phyloP scores from a whole-genome alignment of 2,797 vertebrate genomes.

The Sarcophilus harrisii region DNA sequence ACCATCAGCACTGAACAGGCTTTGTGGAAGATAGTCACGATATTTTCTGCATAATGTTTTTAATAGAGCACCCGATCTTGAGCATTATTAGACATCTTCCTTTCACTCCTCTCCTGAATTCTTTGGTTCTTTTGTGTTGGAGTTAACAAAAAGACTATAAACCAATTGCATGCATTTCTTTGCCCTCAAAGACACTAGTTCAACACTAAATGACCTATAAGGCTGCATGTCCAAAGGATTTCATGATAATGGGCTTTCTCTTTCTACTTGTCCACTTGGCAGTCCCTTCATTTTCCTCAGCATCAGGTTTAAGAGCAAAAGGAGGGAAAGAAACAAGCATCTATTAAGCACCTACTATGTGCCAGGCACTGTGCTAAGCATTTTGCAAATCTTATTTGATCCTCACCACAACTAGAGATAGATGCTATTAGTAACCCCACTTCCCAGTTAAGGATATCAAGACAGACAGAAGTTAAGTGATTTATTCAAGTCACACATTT shows the following conservation, averaged over 20 bases:
- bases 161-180: background rate
- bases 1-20: background rate
- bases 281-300: background rate
- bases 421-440: background rate
- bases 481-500: background rate
- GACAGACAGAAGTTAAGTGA: background rate
- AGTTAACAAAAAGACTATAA: background rate
- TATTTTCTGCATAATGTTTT: conserved; percentile 6
- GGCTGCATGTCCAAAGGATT: background rate
- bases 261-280: background rate
- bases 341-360: background rate
- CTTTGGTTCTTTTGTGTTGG: background rate
- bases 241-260: background rate
- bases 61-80: background rate
- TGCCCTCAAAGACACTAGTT: background rate
- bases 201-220: background rate
- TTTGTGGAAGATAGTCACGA: background rate
- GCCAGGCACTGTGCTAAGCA: background rate
- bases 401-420: background rate
- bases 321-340: background rate
- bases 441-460: background rate
- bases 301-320: background rate
- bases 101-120: background rate
- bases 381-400: background rate
- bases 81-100: background rate